Conservation (phyloP, 2,888 invertebrate genomes). For the Chironomus tentans region DNA sequence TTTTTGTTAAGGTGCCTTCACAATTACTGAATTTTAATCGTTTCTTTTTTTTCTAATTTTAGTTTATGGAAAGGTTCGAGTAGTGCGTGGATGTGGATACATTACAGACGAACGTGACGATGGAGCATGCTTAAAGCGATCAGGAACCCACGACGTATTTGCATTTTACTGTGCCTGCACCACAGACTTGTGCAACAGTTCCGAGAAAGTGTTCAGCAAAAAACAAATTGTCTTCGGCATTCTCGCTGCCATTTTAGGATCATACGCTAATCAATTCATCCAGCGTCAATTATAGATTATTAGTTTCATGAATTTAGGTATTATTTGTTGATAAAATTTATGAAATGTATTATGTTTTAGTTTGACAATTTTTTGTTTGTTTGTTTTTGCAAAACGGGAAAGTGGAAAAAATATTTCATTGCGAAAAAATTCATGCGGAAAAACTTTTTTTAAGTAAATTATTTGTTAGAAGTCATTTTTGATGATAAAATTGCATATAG, state of each 20-base stretch:
- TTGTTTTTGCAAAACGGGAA: too few species aligned
- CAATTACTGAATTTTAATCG: background rate
- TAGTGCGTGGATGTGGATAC: conserved; percentile 76
- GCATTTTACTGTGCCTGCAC: conserved; percentile 72
- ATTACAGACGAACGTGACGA: conserved; percentile 54
- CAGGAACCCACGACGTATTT: conserved; percentile 65
- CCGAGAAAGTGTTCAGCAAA: conserved; percentile 28
- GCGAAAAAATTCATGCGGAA: too few species aligned
- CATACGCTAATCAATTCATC: conserved; percentile 5
- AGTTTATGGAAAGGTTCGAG: conserved; percentile 67
- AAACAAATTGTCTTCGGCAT: background rate
- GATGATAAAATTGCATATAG: too few species aligned
- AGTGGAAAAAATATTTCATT: too few species aligned
- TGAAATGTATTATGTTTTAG: too few species aligned
- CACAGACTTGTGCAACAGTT: conserved; percentile 63
- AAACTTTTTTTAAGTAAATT: too few species aligned
- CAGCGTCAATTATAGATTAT: conserved; percentile 21
- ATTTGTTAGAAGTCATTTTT: too few species aligned
- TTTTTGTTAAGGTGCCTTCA: too few species aligned
- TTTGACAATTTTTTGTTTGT: too few species aligned
- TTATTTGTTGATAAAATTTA: too few species aligned
- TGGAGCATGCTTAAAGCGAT: conserved; percentile 54
- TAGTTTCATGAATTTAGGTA: too few species aligned
- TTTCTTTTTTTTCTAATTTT: conserved; percentile 29
- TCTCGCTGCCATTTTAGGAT: background rate